Evolutionary conservation across 2,888 invertebrate genomes (phyloP), one percentile per base, ranked within the genome.

Genomic region (Thelaira solivaga): DNA sequence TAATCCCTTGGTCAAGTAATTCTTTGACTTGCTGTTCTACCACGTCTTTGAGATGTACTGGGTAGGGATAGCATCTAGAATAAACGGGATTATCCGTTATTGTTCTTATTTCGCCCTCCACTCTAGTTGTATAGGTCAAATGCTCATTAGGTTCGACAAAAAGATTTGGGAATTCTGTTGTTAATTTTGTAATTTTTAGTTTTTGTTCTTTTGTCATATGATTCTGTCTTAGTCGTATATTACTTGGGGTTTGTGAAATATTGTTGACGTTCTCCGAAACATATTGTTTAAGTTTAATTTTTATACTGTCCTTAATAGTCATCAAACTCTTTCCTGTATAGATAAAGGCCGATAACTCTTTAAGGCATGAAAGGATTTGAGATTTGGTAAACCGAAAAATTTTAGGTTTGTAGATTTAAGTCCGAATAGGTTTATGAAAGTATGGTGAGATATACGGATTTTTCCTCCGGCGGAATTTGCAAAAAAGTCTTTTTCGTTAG

Each of bases 341-440:
- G 31, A 67, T 53, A n/a, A 41, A 31, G 26, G 49, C 49, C 2
- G 49, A 49, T 29, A 49, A 10, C 16, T 26, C 49, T n/a, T 49
- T 49, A 8, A 49, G 13, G 51, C 55, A 24, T 68, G 22, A 13
- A 55, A 68, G 1, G 68, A 68, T 68, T 45, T 55, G 5, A 68
- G 26, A 8, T 29, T 45, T 18, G 68, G 55, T 2, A 68, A 16
- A 10, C n/a, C 22, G 20, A 45, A 68, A 2, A 68, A 68, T 57
- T 55, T 57, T 13, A 57, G 7, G 6, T 43, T 34, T 2, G 16
- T 36, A 41, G 20, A 13, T 11, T 39, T 67, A 2, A 51, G 22
- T 7, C 51, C 45, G 24, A 68, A 55, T 18, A 45, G 13, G 8
- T 26, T 59, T 11, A 49, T 41, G 16, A 45, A 45, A 8, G 57